phyloP scores from a whole-genome alignment of 2,113 vertebrate species.

The Prochilodus magdalenae region DNA sequence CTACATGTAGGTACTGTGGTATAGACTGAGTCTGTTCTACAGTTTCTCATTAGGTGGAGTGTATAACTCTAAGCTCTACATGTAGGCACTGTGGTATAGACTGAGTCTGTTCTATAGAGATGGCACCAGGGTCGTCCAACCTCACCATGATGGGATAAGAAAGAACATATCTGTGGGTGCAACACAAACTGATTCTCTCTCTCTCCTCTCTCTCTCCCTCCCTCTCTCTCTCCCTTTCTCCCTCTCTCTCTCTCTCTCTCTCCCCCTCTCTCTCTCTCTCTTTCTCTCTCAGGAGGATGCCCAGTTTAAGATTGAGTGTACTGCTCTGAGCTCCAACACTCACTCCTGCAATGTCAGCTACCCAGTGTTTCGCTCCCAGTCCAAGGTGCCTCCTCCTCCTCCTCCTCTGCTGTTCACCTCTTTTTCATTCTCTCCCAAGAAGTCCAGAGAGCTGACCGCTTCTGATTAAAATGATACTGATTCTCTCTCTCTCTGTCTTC shows the following conservation, averaged over 20 bases:
- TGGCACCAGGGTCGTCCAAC: no score
- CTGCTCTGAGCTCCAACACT: slow-evolving; percentile 70
- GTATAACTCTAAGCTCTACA: no score
- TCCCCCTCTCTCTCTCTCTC: slow-evolving; percentile 5
- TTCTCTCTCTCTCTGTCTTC: neutral
- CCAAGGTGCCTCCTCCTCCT: slow-evolving; percentile 76
- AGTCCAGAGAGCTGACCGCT: neutral
- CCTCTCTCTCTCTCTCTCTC: neutral
- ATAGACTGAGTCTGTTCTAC: no score
- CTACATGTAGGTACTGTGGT: no score
- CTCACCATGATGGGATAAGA: no score
- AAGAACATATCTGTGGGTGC: no score
- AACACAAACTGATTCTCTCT: neutral
- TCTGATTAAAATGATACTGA: neutral
- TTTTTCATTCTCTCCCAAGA: neutral
- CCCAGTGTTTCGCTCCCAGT: slow-evolving; percentile 86
- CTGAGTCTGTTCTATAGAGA: no score
- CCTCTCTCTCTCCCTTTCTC: neutral
- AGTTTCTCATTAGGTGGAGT: no score
- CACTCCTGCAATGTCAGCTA: slow-evolving; percentile 87
- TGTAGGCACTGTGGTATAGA: no score
- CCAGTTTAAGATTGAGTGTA: slow-evolving; percentile 86
- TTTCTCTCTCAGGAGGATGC: slow-evolving; percentile 75
- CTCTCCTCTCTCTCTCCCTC: neutral
- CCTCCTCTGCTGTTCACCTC: neutral